phyloP scores from a whole-genome alignment of 2,797 vertebrate genomes.

The Sebastes minor region DNA sequence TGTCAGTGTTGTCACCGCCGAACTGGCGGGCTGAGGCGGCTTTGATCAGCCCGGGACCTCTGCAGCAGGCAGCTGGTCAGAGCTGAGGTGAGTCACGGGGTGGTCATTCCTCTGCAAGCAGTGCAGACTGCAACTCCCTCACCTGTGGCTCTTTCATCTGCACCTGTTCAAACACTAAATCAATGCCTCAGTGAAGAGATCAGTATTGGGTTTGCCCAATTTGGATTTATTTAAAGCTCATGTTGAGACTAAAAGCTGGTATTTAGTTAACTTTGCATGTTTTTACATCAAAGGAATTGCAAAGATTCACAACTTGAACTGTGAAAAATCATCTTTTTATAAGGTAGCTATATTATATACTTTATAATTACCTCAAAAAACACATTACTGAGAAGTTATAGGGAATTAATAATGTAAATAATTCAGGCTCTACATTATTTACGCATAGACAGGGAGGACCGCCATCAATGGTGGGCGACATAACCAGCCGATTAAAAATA shows the following conservation, averaged over 20 bases:
- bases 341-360: no score
- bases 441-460: neutral
- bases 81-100: constrained; percentile 73
- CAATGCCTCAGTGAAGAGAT: constrained; percentile 30
- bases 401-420: neutral
- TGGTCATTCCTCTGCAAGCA: constrained; percentile 54
- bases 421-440: neutral
- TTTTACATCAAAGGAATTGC: neutral
- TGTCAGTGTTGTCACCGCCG: constrained; percentile 67
- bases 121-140: constrained; percentile 37
- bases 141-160: constrained; percentile 77
- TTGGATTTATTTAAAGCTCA: constrained; percentile 11
- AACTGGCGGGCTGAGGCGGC: constrained; percentile 42
- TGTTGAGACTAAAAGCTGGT: neutral
- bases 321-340: neutral
- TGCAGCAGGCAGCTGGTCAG: constrained; percentile 68
- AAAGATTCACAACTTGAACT: neutral
- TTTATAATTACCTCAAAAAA: neutral
- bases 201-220: constrained; percentile 23
- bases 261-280: neutral
- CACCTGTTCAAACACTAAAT: constrained; percentile 82
- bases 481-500: neutral
- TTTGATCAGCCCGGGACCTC: constrained; percentile 78
- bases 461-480: neutral
- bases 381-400: neutral